A percentile compares a stretch with the other conserved stretches of the same genome.
Conservation (phyloP, 2,797 vertebrate genomes). For the Gallinago solitaria region DNA sequence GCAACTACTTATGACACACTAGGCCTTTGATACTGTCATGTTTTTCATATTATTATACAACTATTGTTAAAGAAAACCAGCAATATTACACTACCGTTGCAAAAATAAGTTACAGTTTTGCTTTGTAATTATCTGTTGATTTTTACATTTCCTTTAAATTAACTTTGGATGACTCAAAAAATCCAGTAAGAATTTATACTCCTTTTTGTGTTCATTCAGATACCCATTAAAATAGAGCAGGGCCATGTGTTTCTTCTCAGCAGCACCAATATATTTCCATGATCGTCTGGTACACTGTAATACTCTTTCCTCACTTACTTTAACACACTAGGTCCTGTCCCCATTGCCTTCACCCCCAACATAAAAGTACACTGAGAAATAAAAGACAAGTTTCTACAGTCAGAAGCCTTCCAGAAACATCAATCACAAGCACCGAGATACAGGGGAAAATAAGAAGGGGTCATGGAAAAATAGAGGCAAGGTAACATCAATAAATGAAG, state of each 20-base stretch:
- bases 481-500: not conserved
- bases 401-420: not conserved
- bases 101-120: not conserved
- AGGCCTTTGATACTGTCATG: not conserved
- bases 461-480: not conserved
- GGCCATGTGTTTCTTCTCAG: not conserved
- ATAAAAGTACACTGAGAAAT: not conserved
- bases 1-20: not conserved
- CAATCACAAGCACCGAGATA: not conserved
- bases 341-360: accelerated
- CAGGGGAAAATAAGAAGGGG: not conserved
- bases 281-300: not conserved
- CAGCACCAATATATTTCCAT: not conserved
- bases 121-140: not conserved
- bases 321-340: not conserved
- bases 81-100: not conserved
- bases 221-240: not conserved
- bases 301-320: not conserved
- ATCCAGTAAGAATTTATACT: not conserved
- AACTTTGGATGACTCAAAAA: not conserved
- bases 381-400: not conserved
- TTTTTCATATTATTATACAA: not conserved
- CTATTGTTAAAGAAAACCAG: not conserved
- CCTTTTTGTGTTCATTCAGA: not conserved
- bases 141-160: not conserved